phyloP scores from a whole-genome alignment of 2,113 vertebrate genomes.

The Sceloporus tristichus region DNA sequence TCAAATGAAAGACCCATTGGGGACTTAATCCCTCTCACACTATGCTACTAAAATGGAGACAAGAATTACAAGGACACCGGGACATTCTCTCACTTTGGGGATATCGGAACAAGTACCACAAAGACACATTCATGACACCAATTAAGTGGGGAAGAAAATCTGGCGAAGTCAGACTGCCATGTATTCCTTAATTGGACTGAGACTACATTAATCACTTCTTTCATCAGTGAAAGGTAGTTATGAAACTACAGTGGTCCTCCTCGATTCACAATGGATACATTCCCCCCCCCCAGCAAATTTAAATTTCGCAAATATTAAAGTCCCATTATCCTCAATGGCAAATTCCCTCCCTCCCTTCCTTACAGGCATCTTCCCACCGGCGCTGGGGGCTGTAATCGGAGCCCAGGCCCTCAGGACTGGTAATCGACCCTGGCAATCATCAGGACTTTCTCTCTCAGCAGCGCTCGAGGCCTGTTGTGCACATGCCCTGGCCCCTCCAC shows the following conservation, averaged over 20 bases:
- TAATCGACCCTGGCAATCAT: too few species aligned
- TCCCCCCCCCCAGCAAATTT: too few species aligned
- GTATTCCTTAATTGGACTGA: conserved; percentile 57
- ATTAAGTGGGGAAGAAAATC: conserved; percentile 58
- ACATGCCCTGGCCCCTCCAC: too few species aligned
- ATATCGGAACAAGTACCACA: conserved; percentile 49
- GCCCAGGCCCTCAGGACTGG: too few species aligned
- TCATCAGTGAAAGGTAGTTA: conserved; percentile 58
- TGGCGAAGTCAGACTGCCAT: conserved; percentile 46
- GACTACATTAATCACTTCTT: conserved; percentile 36
- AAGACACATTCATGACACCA: conserved; percentile 55
- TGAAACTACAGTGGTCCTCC: conserved; percentile 22
- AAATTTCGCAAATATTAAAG: too few species aligned
- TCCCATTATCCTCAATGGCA: too few species aligned
- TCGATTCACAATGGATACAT: too few species aligned
- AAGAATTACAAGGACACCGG: conserved; percentile 57
- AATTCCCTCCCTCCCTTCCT: too few species aligned
- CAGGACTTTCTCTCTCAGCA: too few species aligned
- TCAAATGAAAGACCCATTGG: conserved; percentile 56
- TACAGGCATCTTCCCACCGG: too few species aligned
- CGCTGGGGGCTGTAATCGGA: too few species aligned
- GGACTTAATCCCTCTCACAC: conserved; percentile 59
- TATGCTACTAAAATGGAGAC: conserved; percentile 59
- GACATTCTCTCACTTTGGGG: conserved; percentile 60
- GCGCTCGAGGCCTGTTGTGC: too few species aligned